phyloP scores from a whole-genome alignment of 1,140 invertebrate genomes.

The Oedothorax gibbosus region DNA sequence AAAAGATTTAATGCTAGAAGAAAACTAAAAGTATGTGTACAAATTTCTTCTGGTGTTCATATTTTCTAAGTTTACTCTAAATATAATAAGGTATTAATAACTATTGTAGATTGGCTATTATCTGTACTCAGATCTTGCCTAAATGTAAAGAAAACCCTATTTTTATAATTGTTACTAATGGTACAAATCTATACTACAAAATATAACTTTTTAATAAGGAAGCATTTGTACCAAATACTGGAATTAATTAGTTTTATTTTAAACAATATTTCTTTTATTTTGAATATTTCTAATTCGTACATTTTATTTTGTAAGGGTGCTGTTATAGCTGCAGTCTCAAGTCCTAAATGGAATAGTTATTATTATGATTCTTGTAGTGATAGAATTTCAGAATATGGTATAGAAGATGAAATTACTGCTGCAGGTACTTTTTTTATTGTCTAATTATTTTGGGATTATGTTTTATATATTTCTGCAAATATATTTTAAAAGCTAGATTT shows the following conservation, averaged over 20 bases:
- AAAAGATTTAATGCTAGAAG: slow-evolving; percentile 96
- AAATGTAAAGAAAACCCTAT: no score
- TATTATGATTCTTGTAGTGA: slow-evolving; percentile 77
- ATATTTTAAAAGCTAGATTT: background rate
- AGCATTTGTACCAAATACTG: no score
- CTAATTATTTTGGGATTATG: background rate
- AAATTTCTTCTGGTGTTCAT: background rate
- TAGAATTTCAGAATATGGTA: slow-evolving; percentile 73
- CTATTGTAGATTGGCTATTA: no score
- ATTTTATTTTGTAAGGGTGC: slow-evolving; percentile 71
- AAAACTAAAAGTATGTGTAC: slow-evolving; percentile 83
- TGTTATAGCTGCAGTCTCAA: slow-evolving; percentile 90
- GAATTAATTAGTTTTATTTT: no score
- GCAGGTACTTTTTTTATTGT: slow-evolving; percentile 71
- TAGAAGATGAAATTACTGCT: slow-evolving; percentile 76
- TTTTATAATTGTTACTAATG: no score
- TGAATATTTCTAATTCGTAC: no score
- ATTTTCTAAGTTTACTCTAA: no score
- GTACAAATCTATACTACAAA: no score
- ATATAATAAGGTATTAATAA: no score
- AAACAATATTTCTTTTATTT: no score
- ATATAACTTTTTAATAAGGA: no score
- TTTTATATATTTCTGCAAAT: background rate
- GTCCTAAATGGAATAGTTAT: slow-evolving; percentile 82
- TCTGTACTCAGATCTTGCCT: no score